Base-by-base conservation (phyloP, 2,888 invertebrate genomes). In the Steinernema scapterisci region DNA sequence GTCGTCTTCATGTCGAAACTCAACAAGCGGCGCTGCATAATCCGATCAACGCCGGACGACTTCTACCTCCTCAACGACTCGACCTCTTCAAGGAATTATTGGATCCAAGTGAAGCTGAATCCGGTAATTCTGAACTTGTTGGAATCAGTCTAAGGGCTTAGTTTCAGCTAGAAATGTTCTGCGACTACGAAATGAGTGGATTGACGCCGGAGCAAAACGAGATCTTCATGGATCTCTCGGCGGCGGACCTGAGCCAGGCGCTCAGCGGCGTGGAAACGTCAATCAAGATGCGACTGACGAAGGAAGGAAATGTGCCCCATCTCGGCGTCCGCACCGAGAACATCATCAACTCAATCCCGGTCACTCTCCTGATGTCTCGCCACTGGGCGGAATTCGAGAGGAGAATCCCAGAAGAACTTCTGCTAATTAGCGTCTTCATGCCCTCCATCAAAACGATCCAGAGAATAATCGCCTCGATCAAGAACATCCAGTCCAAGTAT, bases 171-270 rank as follows among this genome's bases (percentile, higher is more conserved):
- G 63, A 63, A 38, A 63, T 31, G 31, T 63, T 63, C 38, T 23
- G 63, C 11, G 63, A 63, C 9, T 63, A 31, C 63, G 63, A 63
- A 31, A 13, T 63, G 63, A 13, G 25, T 13, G 63, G 63, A 2
- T 31, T 63, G 63, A 25, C 63, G 1, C 21, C 27, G 11, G 25
- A 31, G 13, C 11, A 63, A 13, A 38, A 63, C 31, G 63, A 63
- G 19, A 63, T 63, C 63, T 63, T n/a, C 63, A 63, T 63, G 63
- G 63, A 27, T 25, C 63, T 63, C 11, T 63, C 63, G 19, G 63
- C 63, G 63, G 27, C 27, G 31, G 63, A 63, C 31, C 63, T 63
- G 16, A 31, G 31, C 13, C 63, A 63, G n/a, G 63, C 63, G 16
- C 38, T 63, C 16, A 63, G 63, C 63, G 63, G 63, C 16, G 63